Percentiles rank a stretch among this genome's conserved stretches.
Conservation (phyloP, 2,113 vertebrate genomes). For the Nycticryphes semicollaris region DNA sequence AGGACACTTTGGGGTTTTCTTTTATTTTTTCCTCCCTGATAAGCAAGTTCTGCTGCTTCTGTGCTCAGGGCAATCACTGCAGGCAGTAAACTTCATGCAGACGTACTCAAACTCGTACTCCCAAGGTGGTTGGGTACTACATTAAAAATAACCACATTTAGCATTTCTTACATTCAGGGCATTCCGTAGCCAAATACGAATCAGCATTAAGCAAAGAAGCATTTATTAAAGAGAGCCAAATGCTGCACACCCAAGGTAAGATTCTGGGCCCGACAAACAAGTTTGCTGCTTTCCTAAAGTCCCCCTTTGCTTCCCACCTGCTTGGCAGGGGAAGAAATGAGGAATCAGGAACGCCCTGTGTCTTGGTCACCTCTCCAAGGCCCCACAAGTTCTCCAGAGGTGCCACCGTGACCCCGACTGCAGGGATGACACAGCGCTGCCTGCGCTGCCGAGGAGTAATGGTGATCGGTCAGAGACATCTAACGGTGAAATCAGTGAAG, state of each 20-base stretch:
- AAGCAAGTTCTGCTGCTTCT: background rate
- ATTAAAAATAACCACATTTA: background rate
- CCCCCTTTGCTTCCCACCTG: background rate
- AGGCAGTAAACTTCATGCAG: background rate
- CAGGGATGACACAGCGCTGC: background rate
- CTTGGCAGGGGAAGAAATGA: background rate
- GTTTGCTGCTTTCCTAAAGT: background rate
- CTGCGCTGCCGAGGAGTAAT: rapidly evolving
- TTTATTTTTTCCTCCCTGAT: no score
- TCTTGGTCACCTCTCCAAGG: background rate
- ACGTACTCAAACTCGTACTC: background rate
- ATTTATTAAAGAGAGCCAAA: background rate
- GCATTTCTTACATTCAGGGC: background rate
- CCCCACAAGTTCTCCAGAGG: background rate
- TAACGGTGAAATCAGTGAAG: background rate
- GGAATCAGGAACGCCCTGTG: background rate
- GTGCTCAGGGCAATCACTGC: background rate
- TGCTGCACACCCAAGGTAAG: rapidly evolving
- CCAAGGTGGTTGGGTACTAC: background rate
- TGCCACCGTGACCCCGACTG: rapidly evolving
- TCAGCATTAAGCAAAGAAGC: background rate
- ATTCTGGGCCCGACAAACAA: background rate
- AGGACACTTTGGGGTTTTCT: no score
- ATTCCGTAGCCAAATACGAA: background rate
- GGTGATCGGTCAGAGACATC: conserved; percentile 26